Base-by-base conservation (phyloP, 1,140 invertebrate species). In the Brachionus sp. region DNA sequence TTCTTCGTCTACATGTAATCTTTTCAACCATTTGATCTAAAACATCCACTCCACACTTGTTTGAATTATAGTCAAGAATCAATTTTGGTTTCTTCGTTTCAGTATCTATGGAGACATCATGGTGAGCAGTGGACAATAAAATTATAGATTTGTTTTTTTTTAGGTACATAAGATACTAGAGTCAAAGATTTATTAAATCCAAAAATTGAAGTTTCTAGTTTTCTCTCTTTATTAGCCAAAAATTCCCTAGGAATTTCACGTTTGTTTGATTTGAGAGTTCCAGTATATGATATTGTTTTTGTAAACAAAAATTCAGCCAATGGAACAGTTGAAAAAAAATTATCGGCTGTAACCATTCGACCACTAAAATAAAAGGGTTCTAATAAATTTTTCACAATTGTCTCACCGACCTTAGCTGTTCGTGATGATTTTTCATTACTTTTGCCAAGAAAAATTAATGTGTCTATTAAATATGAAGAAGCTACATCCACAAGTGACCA, bases 81-180 rank as follows among this genome's bases (percentile, higher is more conserved):
- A 84, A 42, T 25, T 82, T 35, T 35, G 82, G 82, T 39, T 83
- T 84, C 19, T 85, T 83, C n/a, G 46, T 57, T 33, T 73, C 50
- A 13, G 10, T 39, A 39, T 70, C 77, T 3, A 57, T 39, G 23
- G 29, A 16, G 13, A 19, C 29, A 46, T 83, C 64, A 64, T 73
- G 35, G 62, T 84, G 84, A 42, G 83, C 19, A 57, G 84, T 70
- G 2, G 70, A 83, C 9, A 84, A 23, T 46, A 84, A 19, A 7
- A 82, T 53, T 29, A 83, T 80, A 37, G 35, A 29, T 83, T 83
- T 85, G 13, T 83, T 84, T 64, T 86, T 85, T 77, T 86, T 86
- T n/a, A 0, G 84, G 46, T 25, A 84, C 77, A 85, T 86, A 85
- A 5, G 83, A 85, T 13, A 84, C 82, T 29, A 86, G 35, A 9